These are phyloP conservation scores for Drosophila prosaltans DNA, from an alignment of 1,140 invertebrate genomes.

Conservation along the genomic window DNA sequence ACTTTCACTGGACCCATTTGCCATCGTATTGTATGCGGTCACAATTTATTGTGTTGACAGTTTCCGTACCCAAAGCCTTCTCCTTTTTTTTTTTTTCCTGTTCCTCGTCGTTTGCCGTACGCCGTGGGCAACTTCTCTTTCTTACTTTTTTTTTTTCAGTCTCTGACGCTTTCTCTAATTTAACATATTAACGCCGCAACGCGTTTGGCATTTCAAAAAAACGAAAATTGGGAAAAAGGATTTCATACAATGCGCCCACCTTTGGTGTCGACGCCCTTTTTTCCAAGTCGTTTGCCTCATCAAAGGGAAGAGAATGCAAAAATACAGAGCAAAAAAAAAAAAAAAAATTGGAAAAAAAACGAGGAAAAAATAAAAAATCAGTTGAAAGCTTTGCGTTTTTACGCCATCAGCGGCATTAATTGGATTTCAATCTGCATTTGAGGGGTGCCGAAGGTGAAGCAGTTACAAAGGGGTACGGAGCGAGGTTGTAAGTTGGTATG, in stretches of 20 bases:
- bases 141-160: slow-evolving; percentile 27
- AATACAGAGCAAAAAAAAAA: background rate
- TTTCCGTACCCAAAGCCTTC: slow-evolving; percentile 48
- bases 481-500: background rate
- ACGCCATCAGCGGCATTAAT: slow-evolving; percentile 68
- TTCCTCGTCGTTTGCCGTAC: too few relatives aligned
- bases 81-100: slow-evolving; percentile 16
- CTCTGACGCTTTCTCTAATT: slow-evolving; percentile 47
- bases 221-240: slow-evolving; percentile 22
- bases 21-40: slow-evolving; percentile 45
- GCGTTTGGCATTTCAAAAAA: slow-evolving; percentile 71
- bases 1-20: slow-evolving; percentile 26
- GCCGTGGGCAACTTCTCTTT: slow-evolving; percentile 44
- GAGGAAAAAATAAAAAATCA: slow-evolving; percentile 52
- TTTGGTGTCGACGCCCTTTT: slow-evolving; percentile 46
- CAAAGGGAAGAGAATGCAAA: slow-evolving; percentile 34
- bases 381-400: slow-evolving; percentile 67
- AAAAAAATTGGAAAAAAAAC: slow-evolving; percentile 13
- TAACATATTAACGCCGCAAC: slow-evolving; percentile 70
- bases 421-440: slow-evolving; percentile 68
- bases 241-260: slow-evolving; percentile 44
- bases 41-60: slow-evolving; percentile 72
- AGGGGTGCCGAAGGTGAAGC: background rate
- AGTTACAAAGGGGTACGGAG: background rate
- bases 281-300: slow-evolving; percentile 68